These are phyloP conservation scores for Acinonyx jubatus DNA, from an alignment of 2,113 vertebrate species.

Conservation along the genomic window DNA sequence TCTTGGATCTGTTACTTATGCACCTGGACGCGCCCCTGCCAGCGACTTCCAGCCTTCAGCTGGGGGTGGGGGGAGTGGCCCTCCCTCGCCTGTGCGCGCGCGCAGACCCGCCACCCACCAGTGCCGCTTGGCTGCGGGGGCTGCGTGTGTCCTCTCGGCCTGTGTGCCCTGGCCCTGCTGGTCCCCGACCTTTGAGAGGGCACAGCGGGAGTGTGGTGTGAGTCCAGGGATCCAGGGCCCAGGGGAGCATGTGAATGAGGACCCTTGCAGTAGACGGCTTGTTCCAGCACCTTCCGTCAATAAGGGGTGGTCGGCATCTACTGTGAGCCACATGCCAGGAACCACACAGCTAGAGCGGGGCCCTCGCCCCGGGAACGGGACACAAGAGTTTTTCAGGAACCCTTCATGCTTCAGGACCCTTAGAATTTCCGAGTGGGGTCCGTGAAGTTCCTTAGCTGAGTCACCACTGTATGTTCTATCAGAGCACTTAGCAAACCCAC, in stretches of 20 bases:
- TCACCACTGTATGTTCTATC: accelerated
- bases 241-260: accelerated
- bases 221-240: not conserved
- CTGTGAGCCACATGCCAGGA: not conserved
- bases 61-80: accelerated
- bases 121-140: no score
- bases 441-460: not conserved
- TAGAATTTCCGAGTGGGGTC: not conserved
- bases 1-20: not conserved
- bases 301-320: not conserved
- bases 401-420: not conserved
- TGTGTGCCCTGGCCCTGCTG: not conserved
- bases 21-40: no score
- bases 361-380: not conserved
- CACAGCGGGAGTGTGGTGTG: not conserved
- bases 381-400: not conserved
- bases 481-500: accelerated
- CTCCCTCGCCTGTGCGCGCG: accelerated
- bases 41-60: accelerated
- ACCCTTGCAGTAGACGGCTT: not conserved
- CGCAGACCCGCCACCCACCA: not conserved
- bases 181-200: not conserved
- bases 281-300: not conserved
- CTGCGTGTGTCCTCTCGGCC: accelerated
- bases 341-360: accelerated